Evolutionary conservation across 2,888 invertebrate genomes (phyloP), one percentile per base, ranked within the genome.

Genomic region (Drosophila rubida): DNA sequence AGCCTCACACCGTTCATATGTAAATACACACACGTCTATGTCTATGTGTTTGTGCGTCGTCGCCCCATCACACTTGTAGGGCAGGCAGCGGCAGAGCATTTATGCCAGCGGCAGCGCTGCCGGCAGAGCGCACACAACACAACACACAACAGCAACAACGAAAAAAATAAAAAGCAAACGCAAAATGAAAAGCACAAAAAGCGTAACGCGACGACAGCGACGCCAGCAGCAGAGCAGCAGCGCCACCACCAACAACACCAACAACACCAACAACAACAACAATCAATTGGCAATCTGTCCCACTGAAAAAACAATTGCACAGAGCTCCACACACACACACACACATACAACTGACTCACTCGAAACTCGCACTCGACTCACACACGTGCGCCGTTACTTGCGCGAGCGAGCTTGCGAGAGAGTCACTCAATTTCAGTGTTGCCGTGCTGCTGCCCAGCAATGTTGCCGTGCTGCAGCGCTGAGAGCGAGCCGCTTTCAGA

Each of bases 301-400:
- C 83, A 86, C 83, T 84, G 86, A 86, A 83, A 86, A 86, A 83
- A 83, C 83, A 83, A 83, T 83, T 83, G 83, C 80, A 71, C 77
- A 75, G 63, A 53, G 50, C 63, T 37, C 61, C 66, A 69, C 62
- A 60, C 62, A 64, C 64, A 51, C 41, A 19, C 41, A 22, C 16
- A 13, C 35, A 4, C 32, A n/a, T 39, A 39, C 39, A 41, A 46
- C 57, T 37, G 27, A 42, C 64, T 39, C 45, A 71, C 35, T 37
- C 35, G 35, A 14, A 14, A 37, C 14, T 37, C 13, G 35, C 13
- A 37, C 35, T 37, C 35, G 35, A 42, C 67, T 39, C 45, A 71
- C 53, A 69, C 66, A 74, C 59, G 76, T 69, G 74, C 66, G 71
- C 78, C 79, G 70, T 81, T 81, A 78, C 71, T 77, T 19, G 19